phyloP scores from a whole-genome alignment of 2,797 vertebrate genomes.

The Alectoris magna region DNA sequence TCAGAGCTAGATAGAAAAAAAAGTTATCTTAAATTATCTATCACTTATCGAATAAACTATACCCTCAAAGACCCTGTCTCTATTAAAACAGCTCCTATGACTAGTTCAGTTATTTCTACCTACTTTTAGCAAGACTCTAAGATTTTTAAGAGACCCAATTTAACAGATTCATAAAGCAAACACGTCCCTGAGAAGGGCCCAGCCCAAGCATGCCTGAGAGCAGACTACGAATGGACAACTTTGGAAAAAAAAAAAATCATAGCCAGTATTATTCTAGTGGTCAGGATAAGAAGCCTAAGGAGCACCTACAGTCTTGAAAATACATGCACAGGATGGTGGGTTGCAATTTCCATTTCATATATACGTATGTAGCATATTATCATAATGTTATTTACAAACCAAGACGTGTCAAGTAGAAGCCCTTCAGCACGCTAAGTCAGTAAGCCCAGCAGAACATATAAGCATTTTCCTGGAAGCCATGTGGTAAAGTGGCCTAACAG shows the following conservation, averaged over 20 bases:
- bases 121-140: background rate
- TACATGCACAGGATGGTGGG: accelerated
- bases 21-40: background rate
- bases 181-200: background rate
- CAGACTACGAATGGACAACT: background rate
- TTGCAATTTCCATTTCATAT: background rate
- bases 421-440: background rate
- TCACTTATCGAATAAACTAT: background rate
- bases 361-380: background rate
- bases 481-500: background rate
- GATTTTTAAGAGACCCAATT: background rate
- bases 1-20: background rate
- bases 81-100: background rate
- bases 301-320: background rate
- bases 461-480: background rate
- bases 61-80: background rate
- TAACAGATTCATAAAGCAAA: background rate
- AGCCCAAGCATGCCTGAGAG: background rate
- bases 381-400: background rate
- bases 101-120: background rate
- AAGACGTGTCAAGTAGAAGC: background rate
- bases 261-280: background rate
- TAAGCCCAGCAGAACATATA: background rate
- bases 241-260: background rate
- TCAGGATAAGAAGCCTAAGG: background rate